These are phyloP conservation scores for Aurelia sp. DNA, from an alignment of 30 jellyfish, hydroid and myxozoan genomes.

Conservation along the genomic window DNA sequence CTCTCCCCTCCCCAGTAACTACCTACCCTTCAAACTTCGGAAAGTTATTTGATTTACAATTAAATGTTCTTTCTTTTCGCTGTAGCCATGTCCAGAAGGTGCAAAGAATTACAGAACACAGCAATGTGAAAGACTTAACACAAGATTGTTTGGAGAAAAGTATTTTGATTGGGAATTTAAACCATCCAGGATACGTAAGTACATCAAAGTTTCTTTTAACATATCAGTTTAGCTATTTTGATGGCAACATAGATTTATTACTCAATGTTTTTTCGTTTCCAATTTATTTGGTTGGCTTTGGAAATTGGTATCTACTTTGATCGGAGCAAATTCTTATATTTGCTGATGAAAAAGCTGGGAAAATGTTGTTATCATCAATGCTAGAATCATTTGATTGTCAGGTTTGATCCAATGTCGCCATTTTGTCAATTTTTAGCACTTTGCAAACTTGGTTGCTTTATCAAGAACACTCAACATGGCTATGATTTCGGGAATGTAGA, in stretches of 20 bases:
- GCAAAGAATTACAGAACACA: slow-evolving; percentile 69
- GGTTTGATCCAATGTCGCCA: too few species aligned
- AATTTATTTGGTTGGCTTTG: too few species aligned
- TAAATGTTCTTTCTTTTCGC: background rate
- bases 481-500: slow-evolving; percentile 96
- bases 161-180: slow-evolving; percentile 98
- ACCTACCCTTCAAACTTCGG: too few species aligned
- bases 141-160: slow-evolving; percentile 92
- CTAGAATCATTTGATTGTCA: too few species aligned
- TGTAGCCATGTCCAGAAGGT: slow-evolving; percentile 74
- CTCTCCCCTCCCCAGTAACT: too few species aligned
- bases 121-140: slow-evolving; percentile 86
- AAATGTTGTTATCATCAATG: too few species aligned
- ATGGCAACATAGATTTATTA: background rate
- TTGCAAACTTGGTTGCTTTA: slow-evolving; percentile 97
- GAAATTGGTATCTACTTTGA: too few species aligned
- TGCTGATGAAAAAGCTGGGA: too few species aligned
- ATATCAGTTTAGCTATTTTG: background rate
- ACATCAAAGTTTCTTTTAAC: background rate
- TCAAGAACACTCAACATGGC: slow-evolving; percentile 93
- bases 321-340: too few species aligned
- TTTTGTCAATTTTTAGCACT: slow-evolving; percentile 61
- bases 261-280: background rate
- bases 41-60: too few species aligned
- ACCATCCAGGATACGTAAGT: slow-evolving; percentile 96